These are phyloP conservation scores for Scaptomyza polygonia DNA, from an alignment of 2,888 invertebrate genomes.

Conservation along the genomic window DNA sequence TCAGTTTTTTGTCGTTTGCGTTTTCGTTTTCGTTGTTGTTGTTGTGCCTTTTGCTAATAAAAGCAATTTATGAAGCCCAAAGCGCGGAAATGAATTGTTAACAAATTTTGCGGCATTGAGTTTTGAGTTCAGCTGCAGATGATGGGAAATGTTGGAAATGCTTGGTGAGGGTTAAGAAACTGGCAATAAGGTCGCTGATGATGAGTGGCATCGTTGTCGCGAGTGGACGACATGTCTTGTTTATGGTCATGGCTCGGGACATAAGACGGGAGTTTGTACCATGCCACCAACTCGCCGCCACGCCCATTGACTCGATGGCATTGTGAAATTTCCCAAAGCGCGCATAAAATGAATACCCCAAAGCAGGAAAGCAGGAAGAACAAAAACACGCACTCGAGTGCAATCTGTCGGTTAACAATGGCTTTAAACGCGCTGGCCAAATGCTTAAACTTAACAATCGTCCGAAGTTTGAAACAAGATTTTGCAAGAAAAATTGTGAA, in stretches of 20 bases:
- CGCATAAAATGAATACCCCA: conserved; percentile 68
- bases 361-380: conserved; percentile 31
- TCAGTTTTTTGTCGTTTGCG: conserved; percentile 32
- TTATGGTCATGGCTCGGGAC: conserved; percentile 57
- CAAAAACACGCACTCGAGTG: conserved; percentile 31
- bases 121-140: conserved; percentile 36
- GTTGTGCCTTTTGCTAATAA: conserved; percentile 68
- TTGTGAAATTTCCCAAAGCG: conserved; percentile 75
- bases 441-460: conserved; percentile 28
- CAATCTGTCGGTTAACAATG: conserved; percentile 36
- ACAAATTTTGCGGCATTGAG: conserved; percentile 67
- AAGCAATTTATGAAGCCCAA: conserved; percentile 80
- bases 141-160: conserved; percentile 10
- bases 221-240: conserved; percentile 73
- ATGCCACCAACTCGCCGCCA: not conserved
- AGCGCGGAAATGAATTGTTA: conserved; percentile 80
- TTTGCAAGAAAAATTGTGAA: not conserved
- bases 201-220: conserved; percentile 54
- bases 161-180: too few relatives aligned
- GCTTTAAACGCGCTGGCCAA: conserved; percentile 38
- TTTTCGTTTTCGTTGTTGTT: conserved; percentile 31
- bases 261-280: conserved; percentile 4
- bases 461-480: not conserved
- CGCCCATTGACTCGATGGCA: conserved; percentile 60
- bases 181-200: conserved; percentile 31